Percentiles rank a stretch among this genome's conserved stretches.
Conservation (phyloP, 2,888 invertebrate species). For the Drosophila cognata region DNA sequence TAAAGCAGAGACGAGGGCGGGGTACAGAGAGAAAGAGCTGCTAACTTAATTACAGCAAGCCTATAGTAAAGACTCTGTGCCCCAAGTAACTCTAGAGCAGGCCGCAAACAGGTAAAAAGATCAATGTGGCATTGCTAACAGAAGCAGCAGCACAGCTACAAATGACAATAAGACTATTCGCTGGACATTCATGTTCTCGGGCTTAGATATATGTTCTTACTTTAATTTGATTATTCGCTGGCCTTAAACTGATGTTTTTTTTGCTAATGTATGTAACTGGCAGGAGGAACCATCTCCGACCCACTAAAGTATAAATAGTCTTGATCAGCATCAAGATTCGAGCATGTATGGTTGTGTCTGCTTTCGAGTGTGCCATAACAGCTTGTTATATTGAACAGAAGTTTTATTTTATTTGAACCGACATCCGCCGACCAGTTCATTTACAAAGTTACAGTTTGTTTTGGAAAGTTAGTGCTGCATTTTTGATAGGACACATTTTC, state of each 20-base stretch:
- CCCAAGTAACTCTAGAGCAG: background rate
- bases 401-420: background rate
- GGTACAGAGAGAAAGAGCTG: background rate
- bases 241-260: background rate
- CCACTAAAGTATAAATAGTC: background rate
- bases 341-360: too few species aligned
- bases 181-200: background rate
- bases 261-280: background rate
- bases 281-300: background rate
- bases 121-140: background rate
- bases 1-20: background rate
- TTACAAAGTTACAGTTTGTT: background rate
- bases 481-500: background rate
- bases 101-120: background rate
- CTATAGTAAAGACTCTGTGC: background rate
- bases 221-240: background rate
- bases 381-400: background rate
- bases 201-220: background rate
- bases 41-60: constrained; percentile 44
- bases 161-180: background rate
- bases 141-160: background rate
- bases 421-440: background rate
- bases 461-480: background rate
- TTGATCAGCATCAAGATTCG: background rate
- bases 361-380: background rate